Evolutionary conservation across 2,113 vertebrate genomes (phyloP), one percentile per base, ranked within the genome.

Genomic region (Tragulus kanchil): DNA sequence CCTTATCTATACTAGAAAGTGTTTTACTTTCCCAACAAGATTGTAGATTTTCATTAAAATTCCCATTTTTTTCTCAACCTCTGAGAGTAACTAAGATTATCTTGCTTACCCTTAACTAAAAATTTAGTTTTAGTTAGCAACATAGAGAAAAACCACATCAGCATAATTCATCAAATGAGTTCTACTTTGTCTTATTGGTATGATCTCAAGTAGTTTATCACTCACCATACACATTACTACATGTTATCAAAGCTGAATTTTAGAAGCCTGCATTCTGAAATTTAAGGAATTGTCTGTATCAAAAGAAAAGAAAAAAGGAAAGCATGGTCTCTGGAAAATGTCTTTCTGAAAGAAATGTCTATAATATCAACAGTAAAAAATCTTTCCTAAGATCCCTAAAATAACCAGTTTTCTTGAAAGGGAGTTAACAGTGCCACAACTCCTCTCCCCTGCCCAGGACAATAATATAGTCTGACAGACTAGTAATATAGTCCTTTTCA

Each of bases 1-100:
- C 58, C 56, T 85, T 62, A 62, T 73, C 61, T 31, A 9, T 78
- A 69, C 15, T 73, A 56, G 64, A 90, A 92, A 82, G 9, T 79
- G 11, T 61, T 81, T 75, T 26, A 15, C 45, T 84, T 90, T 89
- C 61, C 86, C 25, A 28, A 6, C 21, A 93, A 64, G 23, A 84
- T n/a, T 82, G 4, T 61, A 77, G 16, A 25, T 95, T 83, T 90
- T 91, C 50, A 90, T 78, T 96, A 65, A 96, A 89, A 54, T 86
- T 5, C 8, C 50, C 36, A 13, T 59, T 94, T 82, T 94, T 81
- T 93, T 75, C 73, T 96, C 48, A 28, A 13, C 62, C 79, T 93
- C 3, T 79, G 26, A 84, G 17, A 9, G 8, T 65, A 8, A 13
- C 14, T 42, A 65, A 65, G 8, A 6, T 94, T 81, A 58, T 73